Evolutionary conservation across 2,797 vertebrate species (phyloP), one percentile per base, ranked within the genome.

Genomic region (Falco columbarius): DNA sequence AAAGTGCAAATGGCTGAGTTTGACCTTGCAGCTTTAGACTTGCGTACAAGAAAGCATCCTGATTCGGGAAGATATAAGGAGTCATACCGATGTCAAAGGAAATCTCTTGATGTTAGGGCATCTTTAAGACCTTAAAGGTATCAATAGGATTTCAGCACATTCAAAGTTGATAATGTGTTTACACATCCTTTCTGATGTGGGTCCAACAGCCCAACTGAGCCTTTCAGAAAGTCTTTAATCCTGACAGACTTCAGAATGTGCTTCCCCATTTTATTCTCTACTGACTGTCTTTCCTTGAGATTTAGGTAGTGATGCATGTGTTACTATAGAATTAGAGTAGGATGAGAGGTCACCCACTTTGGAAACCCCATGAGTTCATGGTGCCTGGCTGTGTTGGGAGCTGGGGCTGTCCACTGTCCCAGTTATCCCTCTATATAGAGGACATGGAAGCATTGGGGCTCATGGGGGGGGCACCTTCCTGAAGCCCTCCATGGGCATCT

Each of bases 401-500:
- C 36, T 49, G 27, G 24, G 3, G 4, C 23, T 75, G 71, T 71
- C 66, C 6, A 1, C 1, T 81, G 9, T 71, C 34, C 9, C 8
- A 18, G 40, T 59, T 74, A 47, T n/a, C 29, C 6, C 7, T 62
- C 38, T 44, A 5, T 21, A 44, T 12, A 56, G 59, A 51, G 12
- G 15, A 58, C 0, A 0, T 21, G 18, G 46, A 82, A 13, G 15
- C 23, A 71, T 7, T 0, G 0, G 15, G n/a, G 29, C 6, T 86
- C 3, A 30, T 1, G 36, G 2, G 36, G 36, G 4, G 65, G 2
- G 12, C 30, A 21, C 7, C 20, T 6, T 3, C 30, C 32, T 55
- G 36, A 89, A 77, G 52, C 18, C n/a, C 27, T 73, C 16, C 8
- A 8, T 21, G 21, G 32, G 15, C 36, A 61, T 22, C 36, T 49